Evolutionary conservation across 2,797 vertebrate species (phyloP), one percentile per base, ranked within the genome.

Genomic region (Macroramphosus scolopax): DNA sequence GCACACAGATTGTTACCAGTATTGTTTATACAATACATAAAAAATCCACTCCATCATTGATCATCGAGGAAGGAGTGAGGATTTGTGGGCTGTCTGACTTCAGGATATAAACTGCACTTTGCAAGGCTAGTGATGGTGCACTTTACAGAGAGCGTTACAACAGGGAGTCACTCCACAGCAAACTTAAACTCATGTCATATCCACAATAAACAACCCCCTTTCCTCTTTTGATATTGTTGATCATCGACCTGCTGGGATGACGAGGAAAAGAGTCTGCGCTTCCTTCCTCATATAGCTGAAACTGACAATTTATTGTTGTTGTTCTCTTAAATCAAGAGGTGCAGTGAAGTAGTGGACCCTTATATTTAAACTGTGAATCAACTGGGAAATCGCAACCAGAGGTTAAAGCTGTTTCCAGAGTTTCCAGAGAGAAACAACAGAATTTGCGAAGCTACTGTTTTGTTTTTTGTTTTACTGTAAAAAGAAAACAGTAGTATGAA

Each of bases 181-280:
- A n/a, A n/a, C n/a, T n/a, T n/a, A n/a, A n/a, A n/a, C n/a, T 65
- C 51, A 39, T 18, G 49, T 63, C 46, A 68, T 29, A 68, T 63
- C 69, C 63, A 63, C 47, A 26, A 38, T 39, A 11, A 49, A 57
- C 45, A 37, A 33, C 20, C 22, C 13, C 44, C 18, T 59, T 76
- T 75, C 54, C 55, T 65, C 29, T 57, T 51, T 37, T 16, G 28
- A 44, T 25, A 35, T 7, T 32, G 11, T 13, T 20, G 1, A 59
- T 1, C 4, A 16, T 54, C 18, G 22, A 36, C 33, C 4, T n/a
- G 26, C 34, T 38, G 51, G 54, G 11, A 50, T 25, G n/a, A 57
- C 68, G 57, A 81, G 75, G 72, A 84, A 82, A 57, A 35, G 49
- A 66, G 63, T 66, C 68, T 63, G 51, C 63, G 35, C 51, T 79